These are phyloP conservation scores for Rynchops niger DNA, from an alignment of 2,113 vertebrate species.

Conservation along the genomic window DNA sequence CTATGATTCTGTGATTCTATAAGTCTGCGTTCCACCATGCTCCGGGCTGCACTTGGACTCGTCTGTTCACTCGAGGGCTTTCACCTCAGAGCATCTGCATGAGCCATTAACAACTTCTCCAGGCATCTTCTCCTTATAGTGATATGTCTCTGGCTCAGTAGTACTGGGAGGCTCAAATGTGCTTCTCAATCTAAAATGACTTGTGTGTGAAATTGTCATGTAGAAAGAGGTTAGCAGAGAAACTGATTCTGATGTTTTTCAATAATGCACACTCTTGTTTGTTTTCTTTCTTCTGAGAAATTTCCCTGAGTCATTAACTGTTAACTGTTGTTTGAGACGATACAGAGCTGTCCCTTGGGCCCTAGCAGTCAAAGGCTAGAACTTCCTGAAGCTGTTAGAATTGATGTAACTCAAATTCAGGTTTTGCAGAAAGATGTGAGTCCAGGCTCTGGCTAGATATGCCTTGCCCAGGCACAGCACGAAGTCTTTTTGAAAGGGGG, in stretches of 20 bases:
- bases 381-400: neutral
- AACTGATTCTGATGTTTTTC: neutral
- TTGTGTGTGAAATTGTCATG: neutral
- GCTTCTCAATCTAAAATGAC: neutral
- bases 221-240: neutral
- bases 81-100: neutral
- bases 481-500: neutral
- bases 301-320: neutral
- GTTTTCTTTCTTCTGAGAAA: neutral
- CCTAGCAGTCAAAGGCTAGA: neutral
- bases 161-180: neutral
- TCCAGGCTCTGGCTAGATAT: neutral
- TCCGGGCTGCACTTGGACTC: neutral
- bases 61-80: neutral
- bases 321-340: rapidly evolving
- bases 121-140: neutral
- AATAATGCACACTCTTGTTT: neutral
- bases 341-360: neutral
- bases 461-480: neutral
- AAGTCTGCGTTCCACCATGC: neutral
- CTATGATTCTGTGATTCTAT: neutral
- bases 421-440: neutral
- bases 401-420: neutral
- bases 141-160: neutral
- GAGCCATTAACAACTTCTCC: neutral